Evolutionary conservation across 2,113 vertebrate species (phyloP).

Genomic region (Salvelinus namaycush): DNA sequence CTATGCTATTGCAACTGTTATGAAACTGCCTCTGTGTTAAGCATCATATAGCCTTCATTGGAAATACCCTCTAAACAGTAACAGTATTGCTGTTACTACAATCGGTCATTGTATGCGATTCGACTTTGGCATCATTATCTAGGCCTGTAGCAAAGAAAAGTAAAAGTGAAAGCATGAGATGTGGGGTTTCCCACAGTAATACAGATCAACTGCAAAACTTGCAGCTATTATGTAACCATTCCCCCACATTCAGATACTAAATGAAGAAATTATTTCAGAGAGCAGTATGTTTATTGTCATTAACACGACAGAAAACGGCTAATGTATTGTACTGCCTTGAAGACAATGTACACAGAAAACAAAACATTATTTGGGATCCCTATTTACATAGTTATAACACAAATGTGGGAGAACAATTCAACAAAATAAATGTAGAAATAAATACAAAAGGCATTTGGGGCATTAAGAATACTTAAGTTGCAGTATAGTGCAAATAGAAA

Average conservation of each 20-base stretch:
- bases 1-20: not conserved
- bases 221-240: not conserved
- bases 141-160: not conserved
- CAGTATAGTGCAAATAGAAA: not conserved
- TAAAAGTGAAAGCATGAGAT: not conserved
- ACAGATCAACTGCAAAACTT: not conserved
- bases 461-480: not conserved
- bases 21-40: not conserved
- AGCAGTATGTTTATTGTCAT: not conserved
- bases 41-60: not conserved
- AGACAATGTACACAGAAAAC: not conserved
- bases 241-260: not conserved
- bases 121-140: not conserved
- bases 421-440: not conserved
- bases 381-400: not conserved
- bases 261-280: not conserved
- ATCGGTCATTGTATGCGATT: not conserved
- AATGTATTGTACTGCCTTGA: no score
- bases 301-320: not conserved
- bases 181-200: not conserved
- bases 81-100: no score
- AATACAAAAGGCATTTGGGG: not conserved
- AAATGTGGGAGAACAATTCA: not conserved
- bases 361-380: not conserved
- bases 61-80: not conserved